Conservation (phyloP, 2,888 invertebrate species). For the Brachylomia viminalis region DNA sequence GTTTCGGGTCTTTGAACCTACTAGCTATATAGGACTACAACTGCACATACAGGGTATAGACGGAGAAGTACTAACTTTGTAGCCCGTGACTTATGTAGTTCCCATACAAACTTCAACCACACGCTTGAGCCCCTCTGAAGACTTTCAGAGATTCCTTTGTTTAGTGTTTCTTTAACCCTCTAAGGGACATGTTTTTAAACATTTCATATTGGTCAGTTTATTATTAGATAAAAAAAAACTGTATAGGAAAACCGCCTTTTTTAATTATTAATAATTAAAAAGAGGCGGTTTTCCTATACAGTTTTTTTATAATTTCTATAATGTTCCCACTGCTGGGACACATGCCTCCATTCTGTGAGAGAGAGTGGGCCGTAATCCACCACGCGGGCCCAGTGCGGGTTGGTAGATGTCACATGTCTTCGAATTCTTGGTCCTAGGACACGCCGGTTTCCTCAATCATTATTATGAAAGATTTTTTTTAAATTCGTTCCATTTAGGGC, state of each 20-base stretch:
- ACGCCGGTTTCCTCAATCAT: too few species aligned
- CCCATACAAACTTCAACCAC: slow-evolving; percentile 10
- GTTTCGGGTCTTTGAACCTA: slow-evolving; percentile 37
- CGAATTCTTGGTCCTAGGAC: too few species aligned
- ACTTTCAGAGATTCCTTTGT: slow-evolving; percentile 2
- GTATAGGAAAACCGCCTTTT: background rate
- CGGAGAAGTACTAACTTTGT: background rate
- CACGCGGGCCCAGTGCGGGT: too few species aligned
- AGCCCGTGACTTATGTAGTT: background rate
- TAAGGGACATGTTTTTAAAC: slow-evolving; percentile 8
- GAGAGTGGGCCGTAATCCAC: too few species aligned
- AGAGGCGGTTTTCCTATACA: too few species aligned
- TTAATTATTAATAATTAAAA: too few species aligned
- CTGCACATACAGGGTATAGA: background rate
- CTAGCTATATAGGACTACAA: background rate
- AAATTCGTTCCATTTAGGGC: background rate
- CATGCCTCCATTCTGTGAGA: too few species aligned
- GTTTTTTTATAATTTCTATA: background rate
- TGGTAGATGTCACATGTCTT: too few species aligned
- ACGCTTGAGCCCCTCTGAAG: background rate
- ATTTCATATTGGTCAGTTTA: background rate
- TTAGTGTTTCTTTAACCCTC: slow-evolving; percentile 16
- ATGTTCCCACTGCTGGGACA: too few species aligned
- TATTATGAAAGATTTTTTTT: too few species aligned
- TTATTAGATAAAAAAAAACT: background rate